Percentiles rank a stretch among this genome's conserved stretches.
Conservation (phyloP, 2,113 vertebrate species). For the Anarhynchus alexandrinus region DNA sequence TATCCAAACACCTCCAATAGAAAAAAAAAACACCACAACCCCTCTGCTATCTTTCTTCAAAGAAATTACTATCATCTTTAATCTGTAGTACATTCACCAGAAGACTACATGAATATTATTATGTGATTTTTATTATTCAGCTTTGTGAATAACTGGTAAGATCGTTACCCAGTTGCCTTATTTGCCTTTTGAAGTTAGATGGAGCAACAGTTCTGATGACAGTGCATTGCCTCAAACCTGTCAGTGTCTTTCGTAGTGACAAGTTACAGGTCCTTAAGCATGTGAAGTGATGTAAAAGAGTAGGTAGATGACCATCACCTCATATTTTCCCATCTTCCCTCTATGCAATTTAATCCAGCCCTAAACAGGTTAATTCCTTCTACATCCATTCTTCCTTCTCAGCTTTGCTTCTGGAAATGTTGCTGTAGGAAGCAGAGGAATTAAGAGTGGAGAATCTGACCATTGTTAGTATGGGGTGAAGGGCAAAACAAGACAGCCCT, state of each 20-base stretch:
- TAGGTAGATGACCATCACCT: neutral
- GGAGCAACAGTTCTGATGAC: neutral
- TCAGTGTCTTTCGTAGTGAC: neutral
- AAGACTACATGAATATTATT: neutral
- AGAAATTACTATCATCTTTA: conserved; percentile 11
- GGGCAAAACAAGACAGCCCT: neutral
- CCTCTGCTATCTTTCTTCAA: conserved; percentile 1
- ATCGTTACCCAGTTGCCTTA: neutral
- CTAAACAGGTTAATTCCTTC: neutral
- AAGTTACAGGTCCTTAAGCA: neutral
- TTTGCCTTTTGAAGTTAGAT: neutral
- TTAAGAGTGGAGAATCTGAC: neutral
- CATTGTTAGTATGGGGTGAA: neutral
- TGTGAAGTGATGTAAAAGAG: neutral
- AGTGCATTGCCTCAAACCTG: neutral
- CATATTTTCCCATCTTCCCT: neutral
- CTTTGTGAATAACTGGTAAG: neutral
- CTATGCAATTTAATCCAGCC: neutral
- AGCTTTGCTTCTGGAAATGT: fast-evolving
- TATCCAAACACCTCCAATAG: conserved; percentile 18
- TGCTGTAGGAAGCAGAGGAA: neutral
- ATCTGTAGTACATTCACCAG: neutral
- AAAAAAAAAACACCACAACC: neutral
- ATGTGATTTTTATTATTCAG: neutral
- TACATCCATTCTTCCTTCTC: neutral